Percentiles rank a stretch among this genome's conserved stretches.
Conservation (phyloP, 2,888 invertebrate genomes). For the Glyphotaelius pellucidus region DNA sequence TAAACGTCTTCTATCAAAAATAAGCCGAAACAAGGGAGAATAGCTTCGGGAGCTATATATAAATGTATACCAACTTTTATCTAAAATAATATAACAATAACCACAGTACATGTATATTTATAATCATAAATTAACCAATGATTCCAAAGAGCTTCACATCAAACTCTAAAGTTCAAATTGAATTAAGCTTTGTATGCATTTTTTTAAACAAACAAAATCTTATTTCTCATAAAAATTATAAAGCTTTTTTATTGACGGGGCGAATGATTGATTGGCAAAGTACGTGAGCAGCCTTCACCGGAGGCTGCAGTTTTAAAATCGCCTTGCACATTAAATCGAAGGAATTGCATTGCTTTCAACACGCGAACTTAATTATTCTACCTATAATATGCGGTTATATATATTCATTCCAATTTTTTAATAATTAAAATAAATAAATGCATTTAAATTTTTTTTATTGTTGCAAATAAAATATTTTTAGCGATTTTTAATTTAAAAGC, state of each 20-base stretch:
- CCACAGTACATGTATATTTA: background rate
- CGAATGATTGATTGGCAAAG: background rate
- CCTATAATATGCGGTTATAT: background rate
- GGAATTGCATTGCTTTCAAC: slow-evolving; percentile 7
- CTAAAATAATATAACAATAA: background rate
- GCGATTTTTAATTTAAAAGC: background rate
- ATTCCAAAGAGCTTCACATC: background rate
- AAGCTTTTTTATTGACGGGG: background rate
- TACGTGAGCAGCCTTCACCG: slow-evolving; percentile 6
- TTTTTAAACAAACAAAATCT: background rate
- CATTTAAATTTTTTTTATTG: too few species aligned
- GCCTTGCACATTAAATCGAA: slow-evolving; percentile 15
- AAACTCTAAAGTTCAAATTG: background rate
- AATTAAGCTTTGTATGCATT: background rate
- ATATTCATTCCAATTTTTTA: background rate
- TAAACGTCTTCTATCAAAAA: too few species aligned
- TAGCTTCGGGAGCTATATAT: too few species aligned
- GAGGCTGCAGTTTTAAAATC: slow-evolving; percentile 24
- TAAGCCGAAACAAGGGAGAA: too few species aligned
- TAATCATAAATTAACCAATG: background rate
- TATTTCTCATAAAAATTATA: background rate
- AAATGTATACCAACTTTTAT: too few species aligned
- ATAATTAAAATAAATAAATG: background rate
- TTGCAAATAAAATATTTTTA: background rate
- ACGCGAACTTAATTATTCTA: background rate